These are phyloP conservation scores for Araneus ventricosus DNA, from an alignment of 1,140 invertebrate species.

Conservation along the genomic window DNA sequence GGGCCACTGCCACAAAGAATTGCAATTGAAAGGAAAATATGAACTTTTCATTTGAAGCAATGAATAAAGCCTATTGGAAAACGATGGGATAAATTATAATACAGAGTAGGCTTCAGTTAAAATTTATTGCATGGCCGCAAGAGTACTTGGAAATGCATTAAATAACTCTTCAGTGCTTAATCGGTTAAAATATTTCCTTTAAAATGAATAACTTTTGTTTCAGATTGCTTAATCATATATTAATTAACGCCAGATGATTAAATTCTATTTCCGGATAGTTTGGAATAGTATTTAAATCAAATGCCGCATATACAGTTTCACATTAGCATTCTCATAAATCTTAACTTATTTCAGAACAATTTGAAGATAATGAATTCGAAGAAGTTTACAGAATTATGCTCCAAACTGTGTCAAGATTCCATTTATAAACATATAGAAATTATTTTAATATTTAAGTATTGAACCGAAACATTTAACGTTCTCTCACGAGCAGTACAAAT, in stretches of 20 bases:
- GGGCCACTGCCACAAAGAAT: not conserved
- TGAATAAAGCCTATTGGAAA: conserved; percentile 7
- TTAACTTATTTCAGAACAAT: not conserved
- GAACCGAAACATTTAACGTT: too few species aligned
- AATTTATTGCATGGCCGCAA: not conserved
- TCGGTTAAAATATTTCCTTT: not conserved
- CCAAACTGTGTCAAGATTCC: too few species aligned
- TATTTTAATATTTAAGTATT: too few species aligned
- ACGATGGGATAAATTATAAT: not conserved
- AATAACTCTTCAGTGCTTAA: not conserved
- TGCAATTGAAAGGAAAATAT: not conserved
- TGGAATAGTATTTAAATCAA: not conserved
- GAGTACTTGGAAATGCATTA: not conserved
- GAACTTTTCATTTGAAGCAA: not conserved
- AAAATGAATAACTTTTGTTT: not conserved
- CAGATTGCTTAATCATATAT: not conserved
- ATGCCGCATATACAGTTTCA: not conserved
- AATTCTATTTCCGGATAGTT: not conserved
- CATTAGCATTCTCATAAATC: not conserved
- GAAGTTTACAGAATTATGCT: too few species aligned
- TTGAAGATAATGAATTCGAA: not conserved
- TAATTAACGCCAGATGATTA: not conserved
- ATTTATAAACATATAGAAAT: too few species aligned
- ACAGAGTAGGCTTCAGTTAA: not conserved
- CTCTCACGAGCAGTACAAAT: too few species aligned